Percentiles rank a stretch among this genome's conserved stretches.
Evolutionary conservation across 2,113 vertebrate genomes (phyloP).

Genomic region (Charadrius vociferus): DNA sequence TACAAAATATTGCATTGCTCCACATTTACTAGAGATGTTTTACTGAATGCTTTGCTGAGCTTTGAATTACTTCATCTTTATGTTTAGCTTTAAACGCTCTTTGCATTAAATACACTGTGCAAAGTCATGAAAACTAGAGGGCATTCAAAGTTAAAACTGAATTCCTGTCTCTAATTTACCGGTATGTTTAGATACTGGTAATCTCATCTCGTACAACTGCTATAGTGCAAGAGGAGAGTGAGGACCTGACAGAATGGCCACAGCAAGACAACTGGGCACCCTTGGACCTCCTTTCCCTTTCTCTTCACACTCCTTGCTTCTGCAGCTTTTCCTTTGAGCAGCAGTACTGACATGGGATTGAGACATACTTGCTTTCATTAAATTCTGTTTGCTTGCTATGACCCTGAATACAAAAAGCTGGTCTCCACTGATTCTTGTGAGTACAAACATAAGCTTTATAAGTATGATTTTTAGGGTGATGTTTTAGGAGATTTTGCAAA

Average conservation of each 20-base stretch:
- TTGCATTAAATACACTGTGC: background rate
- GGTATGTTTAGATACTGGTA: background rate
- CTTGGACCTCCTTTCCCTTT: background rate
- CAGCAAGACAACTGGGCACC: background rate
- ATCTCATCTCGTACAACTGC: background rate
- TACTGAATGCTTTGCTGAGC: background rate
- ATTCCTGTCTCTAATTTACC: background rate
- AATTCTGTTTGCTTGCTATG: constrained; percentile 1
- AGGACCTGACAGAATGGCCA: background rate
- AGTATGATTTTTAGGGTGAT: background rate
- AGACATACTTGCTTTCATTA: background rate
- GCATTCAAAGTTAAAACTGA: background rate
- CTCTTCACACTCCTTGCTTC: background rate
- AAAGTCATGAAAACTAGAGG: background rate
- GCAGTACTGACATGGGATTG: background rate
- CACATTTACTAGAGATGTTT: background rate
- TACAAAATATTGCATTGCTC: background rate
- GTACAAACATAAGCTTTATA: background rate
- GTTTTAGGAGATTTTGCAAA: background rate
- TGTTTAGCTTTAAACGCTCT: background rate
- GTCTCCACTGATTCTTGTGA: background rate
- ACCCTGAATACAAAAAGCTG: background rate
- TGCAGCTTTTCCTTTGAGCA: constrained; percentile 14
- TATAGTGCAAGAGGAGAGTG: background rate
- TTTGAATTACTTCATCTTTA: background rate